These are phyloP conservation scores for Bimastos eiseni DNA, from an alignment of 2,888 invertebrate species.

Conservation along the genomic window DNA sequence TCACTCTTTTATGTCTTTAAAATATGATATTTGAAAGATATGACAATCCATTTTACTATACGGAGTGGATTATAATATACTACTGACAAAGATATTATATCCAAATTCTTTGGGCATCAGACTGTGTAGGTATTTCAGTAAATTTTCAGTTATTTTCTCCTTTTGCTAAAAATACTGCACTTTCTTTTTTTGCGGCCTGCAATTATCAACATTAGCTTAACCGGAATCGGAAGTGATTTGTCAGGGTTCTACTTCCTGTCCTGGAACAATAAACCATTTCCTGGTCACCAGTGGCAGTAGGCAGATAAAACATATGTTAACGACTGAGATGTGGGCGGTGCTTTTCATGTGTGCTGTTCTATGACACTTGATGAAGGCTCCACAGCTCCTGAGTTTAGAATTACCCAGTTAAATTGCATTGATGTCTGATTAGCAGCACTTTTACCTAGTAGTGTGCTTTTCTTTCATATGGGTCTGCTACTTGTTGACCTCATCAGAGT, in stretches of 20 bases:
- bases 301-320: not conserved
- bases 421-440: not conserved
- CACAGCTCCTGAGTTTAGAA: not conserved
- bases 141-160: not conserved
- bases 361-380: not conserved
- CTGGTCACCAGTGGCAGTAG: not conserved
- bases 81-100: not conserved
- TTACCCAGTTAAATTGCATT: slow-evolving; percentile 2
- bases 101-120: not conserved
- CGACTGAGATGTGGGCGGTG: not conserved
- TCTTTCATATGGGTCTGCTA: not conserved
- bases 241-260: not conserved
- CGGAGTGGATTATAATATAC: too few relatives aligned
- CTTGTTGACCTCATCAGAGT: not conserved
- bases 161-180: not conserved
- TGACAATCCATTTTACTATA: not conserved
- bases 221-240: not conserved
- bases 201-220: not conserved
- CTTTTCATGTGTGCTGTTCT: not conserved
- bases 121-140: not conserved
- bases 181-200: not conserved
- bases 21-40: not conserved
- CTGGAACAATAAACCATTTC: not conserved
- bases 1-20: not conserved
- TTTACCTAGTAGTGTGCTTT: not conserved